A percentile compares a stretch with the other conserved stretches of the same genome.
Conservation (phyloP, 53 echinoderm and acorn worm genomes). For the Holothuria scabra region DNA sequence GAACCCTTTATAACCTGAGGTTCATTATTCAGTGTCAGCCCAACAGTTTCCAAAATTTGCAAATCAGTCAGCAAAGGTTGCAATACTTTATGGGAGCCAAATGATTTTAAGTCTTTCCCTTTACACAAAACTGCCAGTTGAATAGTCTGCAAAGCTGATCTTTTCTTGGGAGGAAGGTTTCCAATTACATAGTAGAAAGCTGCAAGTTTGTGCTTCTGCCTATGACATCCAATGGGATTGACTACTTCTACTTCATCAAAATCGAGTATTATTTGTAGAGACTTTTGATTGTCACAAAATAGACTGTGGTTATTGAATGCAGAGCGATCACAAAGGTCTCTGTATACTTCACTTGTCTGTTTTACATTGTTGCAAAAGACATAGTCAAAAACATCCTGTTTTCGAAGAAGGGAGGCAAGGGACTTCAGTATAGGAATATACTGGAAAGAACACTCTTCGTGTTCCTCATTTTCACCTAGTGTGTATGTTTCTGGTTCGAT, state of each 20-base stretch:
- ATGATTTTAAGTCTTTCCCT: conserved; percentile 26
- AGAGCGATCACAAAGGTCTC: background rate
- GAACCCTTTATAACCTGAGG: conserved; percentile 7
- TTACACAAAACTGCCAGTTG: conserved; percentile 33
- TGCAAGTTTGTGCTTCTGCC: conserved; percentile 40
- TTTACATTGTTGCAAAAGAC: background rate
- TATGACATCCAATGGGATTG: conserved; percentile 31
- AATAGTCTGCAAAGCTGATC: conserved; percentile 32
- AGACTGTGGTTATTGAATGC: conserved; percentile 13
- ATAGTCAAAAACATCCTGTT: conserved; percentile 2
- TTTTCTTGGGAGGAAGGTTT: conserved; percentile 35
- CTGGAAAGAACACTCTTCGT: conserved; percentile 3
- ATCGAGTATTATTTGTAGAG: conserved; percentile 38
- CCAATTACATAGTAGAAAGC: conserved; percentile 46
- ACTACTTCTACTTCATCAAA: conserved; percentile 56
- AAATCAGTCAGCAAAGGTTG: conserved; percentile 11
- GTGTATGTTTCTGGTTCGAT: conserved; percentile 3
- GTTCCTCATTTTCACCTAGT: background rate
- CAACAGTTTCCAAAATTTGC: background rate
- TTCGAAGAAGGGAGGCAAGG: background rate
- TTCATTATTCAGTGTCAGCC: conserved; percentile 8
- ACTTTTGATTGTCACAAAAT: background rate
- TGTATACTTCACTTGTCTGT: background rate
- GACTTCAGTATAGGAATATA: conserved; percentile 7
- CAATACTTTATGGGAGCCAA: conserved; percentile 16